Conservation (phyloP, 1,140 invertebrate species). For the Drosophila triauraria region DNA sequence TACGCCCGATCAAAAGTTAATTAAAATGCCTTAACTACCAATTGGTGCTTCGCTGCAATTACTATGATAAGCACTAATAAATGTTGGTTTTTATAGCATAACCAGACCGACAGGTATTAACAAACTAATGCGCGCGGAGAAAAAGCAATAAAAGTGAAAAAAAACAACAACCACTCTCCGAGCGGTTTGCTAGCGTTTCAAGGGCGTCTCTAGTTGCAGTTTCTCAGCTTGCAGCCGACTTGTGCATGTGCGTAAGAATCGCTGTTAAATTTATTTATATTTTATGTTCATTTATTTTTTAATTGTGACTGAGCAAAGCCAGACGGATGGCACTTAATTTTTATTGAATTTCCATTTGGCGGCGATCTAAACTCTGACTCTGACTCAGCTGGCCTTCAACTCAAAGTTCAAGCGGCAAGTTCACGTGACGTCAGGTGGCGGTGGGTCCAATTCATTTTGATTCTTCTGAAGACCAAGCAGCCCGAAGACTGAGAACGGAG, state of each 20-base stretch:
- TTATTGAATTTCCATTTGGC: slow-evolving; percentile 37
- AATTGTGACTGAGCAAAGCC: slow-evolving; percentile 4
- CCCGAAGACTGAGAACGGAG: slow-evolving; percentile 2
- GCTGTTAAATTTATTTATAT: not conserved
- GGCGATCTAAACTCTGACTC: slow-evolving; percentile 2
- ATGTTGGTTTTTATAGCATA: slow-evolving; percentile 4
- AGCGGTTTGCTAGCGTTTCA: slow-evolving; percentile 29
- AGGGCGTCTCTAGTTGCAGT: slow-evolving; percentile 30
- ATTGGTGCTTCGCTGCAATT: slow-evolving; percentile 5
- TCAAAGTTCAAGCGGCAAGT: slow-evolving; percentile 75
- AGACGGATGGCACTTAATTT: slow-evolving; percentile 16
- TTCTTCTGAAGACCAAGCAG: slow-evolving; percentile 17
- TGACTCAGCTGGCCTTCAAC: slow-evolving; percentile 36
- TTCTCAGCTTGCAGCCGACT: not conserved
- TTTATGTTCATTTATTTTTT: not conserved
- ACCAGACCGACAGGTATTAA: slow-evolving; percentile 22
- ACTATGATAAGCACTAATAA: slow-evolving; percentile 19
- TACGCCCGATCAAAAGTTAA: not conserved
- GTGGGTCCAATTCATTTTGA: slow-evolving; percentile 20
- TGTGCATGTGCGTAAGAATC: slow-evolving; percentile 1
- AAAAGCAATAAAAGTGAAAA: slow-evolving; percentile 35
- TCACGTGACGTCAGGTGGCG: slow-evolving; percentile 58
- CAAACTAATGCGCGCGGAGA: slow-evolving; percentile 15
- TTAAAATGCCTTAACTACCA: slow-evolving; percentile 9
- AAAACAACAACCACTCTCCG: slow-evolving; percentile 15